These are phyloP conservation scores for Enteromius fasciolatus DNA, from an alignment of 2,797 vertebrate genomes.

Conservation along the genomic window DNA sequence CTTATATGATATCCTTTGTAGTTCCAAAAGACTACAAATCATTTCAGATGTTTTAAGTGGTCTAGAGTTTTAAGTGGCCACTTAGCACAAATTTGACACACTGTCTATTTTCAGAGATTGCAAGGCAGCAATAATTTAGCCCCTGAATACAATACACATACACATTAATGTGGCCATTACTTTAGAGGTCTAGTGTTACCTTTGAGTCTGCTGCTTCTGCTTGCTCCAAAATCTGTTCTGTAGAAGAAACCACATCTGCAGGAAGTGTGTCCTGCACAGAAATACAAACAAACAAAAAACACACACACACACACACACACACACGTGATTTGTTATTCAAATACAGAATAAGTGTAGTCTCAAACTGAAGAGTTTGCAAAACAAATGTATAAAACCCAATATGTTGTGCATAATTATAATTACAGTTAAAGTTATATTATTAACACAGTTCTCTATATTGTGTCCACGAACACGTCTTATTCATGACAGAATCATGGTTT, in stretches of 20 bases:
- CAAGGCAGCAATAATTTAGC: background rate
- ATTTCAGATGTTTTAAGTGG: background rate
- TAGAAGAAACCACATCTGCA: background rate
- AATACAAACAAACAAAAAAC: background rate
- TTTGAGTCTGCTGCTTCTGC: background rate
- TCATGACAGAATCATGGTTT: background rate
- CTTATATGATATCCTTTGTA: background rate
- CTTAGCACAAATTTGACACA: conserved; percentile 15
- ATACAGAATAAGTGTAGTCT: background rate
- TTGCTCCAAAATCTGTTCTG: conserved; percentile 32
- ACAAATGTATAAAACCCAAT: background rate
- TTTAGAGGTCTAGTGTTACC: conserved; percentile 2
- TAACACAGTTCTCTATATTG: background rate
- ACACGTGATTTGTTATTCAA: background rate
- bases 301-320: conserved; percentile 9
- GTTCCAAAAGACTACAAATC: background rate
- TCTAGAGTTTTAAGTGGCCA: background rate
- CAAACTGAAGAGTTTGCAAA: background rate
- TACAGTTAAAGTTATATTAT: too few species aligned
- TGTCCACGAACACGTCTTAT: background rate
- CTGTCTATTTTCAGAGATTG: background rate
- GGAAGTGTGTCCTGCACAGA: conserved; percentile 37
- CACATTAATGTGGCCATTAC: background rate
- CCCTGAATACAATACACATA: background rate
- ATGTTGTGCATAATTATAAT: background rate